Base-by-base conservation (phyloP, 2,113 vertebrate species). In the Anolis carolinensis region DNA sequence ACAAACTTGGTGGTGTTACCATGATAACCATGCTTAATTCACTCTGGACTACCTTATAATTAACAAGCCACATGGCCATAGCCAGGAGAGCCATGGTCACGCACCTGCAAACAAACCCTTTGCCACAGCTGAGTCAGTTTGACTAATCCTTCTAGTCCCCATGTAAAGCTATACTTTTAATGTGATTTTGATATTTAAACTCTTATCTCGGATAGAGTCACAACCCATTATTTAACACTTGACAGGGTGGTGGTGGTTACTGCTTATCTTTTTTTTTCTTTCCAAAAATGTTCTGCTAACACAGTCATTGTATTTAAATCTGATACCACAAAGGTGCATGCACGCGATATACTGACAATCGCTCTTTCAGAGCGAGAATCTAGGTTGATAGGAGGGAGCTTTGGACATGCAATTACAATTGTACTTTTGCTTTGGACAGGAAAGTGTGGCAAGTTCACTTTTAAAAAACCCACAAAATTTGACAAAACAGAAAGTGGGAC, bases 91-190 rank as follows among this genome's bases (percentile, higher is more conserved):
- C 75, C 88, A 87, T 90, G 63, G 85, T 39, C 85, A 32, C 63
- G 65, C 50, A 82, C 82, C 88, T 80, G 78, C 89, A 91, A 91
- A 93, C 94, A 92, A 93, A 75, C 75, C 79, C 84, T 88, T 0
- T 1, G 82, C 90, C 81, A 86, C 70, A 88, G 39, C 85, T 90
- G 91, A 93, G 86, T 91, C 90, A 92, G 67, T 88, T 81, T 76
- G 89, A 79, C n/a, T 13, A 80, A 88, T 86, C 81, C 0, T 0
- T 76, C 0, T 0, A 86, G 36, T 67, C 90, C 89, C 0, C 20
- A 92, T 82, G 74, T 0, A 1, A 89, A 89, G 70, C 20, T 59
- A 76, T 44, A 84, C 55, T 62, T 79, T 78, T 11, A 62, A 68
- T 27, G 81, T 30, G 23, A 32, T 81, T 73, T 50, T 39, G 5